Base-by-base conservation (phyloP, 2,113 vertebrate genomes). In the Diphyllodes magnificus region DNA sequence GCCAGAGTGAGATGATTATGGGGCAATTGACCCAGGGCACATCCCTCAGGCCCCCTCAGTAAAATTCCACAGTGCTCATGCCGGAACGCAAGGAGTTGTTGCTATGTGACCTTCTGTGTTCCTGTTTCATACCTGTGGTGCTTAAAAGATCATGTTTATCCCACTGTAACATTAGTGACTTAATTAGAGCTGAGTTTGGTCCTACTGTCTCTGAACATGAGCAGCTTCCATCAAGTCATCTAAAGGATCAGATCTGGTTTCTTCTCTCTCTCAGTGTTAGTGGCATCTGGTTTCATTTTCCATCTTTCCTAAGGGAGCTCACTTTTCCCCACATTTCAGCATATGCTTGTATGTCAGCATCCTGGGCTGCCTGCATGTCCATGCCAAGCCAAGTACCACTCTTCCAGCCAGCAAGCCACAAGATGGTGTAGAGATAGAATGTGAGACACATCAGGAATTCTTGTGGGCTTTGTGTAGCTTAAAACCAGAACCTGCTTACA, bases 241-340 rank as follows among this genome's bases (percentile, higher is more conserved):
- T 90, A 93, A 93, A 93, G 85, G 82, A 93, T 89, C 79, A 94
- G 96, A 94, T 96, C 93, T 88, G 24, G 94, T 95, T 97, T 95
- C 96, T 95, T 81, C 72, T 88, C 20, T 93, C 70, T 90, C 47
- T 88, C 49, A 39, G 78, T 72, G 31, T 71, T 91, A 64, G 66
- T 86, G 83, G 93, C 65, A 51, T 96, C 95, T 92, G 91, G 80
- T 96, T 97, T 97, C 94, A 95, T 96, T 95, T 95, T 93, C 93
- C 88, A 79, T 91, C 92, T 92, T 93, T 93, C 72, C 83, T 33
- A 24, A 70, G 65, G 56, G 80, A 94, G 88, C 95, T 96, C 91
- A 87, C 93, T 96, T 96, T 96, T 60, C 92, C 60, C 75, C 86
- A 79, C 92, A 72, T 96, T 96, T 94, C 88, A 92, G 73, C 66